Evolutionary conservation across 2,797 vertebrate genomes (phyloP).

Genomic region (Rhadinocentrus ornatus): DNA sequence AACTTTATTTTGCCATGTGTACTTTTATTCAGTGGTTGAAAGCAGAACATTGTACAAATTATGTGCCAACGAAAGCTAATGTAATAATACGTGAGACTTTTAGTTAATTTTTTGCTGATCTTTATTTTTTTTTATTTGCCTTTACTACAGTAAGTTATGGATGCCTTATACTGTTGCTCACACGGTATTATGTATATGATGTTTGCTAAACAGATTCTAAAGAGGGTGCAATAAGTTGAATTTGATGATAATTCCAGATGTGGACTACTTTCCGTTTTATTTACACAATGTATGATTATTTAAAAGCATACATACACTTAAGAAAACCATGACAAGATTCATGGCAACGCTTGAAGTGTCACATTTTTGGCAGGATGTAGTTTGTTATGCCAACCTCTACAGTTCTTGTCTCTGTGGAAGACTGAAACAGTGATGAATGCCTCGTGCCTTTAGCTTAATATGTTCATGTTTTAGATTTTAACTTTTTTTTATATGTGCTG

Average conservation of each 20-base stretch:
- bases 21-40: slow-evolving; percentile 59
- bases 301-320: slow-evolving; percentile 15
- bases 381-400: slow-evolving; percentile 64
- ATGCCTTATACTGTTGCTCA: slow-evolving; percentile 66
- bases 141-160: slow-evolving; percentile 50
- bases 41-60: slow-evolving; percentile 57
- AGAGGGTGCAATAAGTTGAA: slow-evolving; percentile 59
- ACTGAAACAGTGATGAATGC: slow-evolving; percentile 20
- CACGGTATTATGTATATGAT: slow-evolving; percentile 75
- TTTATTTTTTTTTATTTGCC: slow-evolving; percentile 32
- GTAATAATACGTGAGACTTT: slow-evolving; percentile 38
- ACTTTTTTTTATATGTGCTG: slow-evolving; percentile 53
- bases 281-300: slow-evolving; percentile 29
- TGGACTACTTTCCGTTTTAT: slow-evolving; percentile 36
- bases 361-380: slow-evolving; percentile 26
- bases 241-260: slow-evolving; percentile 44
- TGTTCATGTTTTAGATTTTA: slow-evolving; percentile 32
- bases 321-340: slow-evolving; percentile 8
- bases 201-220: slow-evolving; percentile 54
- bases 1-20: slow-evolving; percentile 62
- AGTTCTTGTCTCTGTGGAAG: slow-evolving; percentile 38
- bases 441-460: slow-evolving; percentile 55
- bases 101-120: slow-evolving; percentile 23
- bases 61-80: slow-evolving; percentile 77
- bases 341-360: slow-evolving; percentile 16